These are phyloP conservation scores for Heliconius hortense DNA, from an alignment of 2,888 invertebrate species.

Conservation along the genomic window DNA sequence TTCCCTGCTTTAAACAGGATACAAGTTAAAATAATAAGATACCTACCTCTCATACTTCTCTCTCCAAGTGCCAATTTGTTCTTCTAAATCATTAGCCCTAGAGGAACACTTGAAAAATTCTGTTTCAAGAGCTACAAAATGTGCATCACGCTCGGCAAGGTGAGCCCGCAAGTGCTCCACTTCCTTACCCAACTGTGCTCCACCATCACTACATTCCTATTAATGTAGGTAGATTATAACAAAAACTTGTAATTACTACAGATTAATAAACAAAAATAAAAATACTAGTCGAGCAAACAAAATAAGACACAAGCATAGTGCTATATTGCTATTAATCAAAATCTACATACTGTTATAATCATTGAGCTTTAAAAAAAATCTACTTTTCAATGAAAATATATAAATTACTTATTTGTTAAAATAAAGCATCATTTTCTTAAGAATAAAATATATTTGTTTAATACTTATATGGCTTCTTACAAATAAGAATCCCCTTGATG, in stretches of 20 bases:
- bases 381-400: conserved; percentile 9
- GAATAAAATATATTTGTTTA: conserved; percentile 38
- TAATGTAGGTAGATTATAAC: conserved; percentile 55
- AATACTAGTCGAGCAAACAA: conserved; percentile 28
- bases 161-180: conserved; percentile 93
- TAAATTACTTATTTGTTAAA: background rate
- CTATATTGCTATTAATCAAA: conserved; percentile 38
- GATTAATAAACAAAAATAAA: conserved; percentile 1
- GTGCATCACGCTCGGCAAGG: conserved; percentile 89
- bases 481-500: conserved; percentile 46
- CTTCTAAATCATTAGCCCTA: conserved; percentile 89
- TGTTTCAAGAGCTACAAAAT: conserved; percentile 92
- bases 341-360: conserved; percentile 8
- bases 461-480: conserved; percentile 37
- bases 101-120: conserved; percentile 91
- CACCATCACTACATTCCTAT: conserved; percentile 73
- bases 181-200: conserved; percentile 90
- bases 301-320: conserved; percentile 56
- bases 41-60: conserved; percentile 93
- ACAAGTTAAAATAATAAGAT: background rate
- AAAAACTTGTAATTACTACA: conserved; percentile 47
- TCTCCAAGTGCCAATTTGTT: conserved; percentile 92
- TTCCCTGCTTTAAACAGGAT: background rate
- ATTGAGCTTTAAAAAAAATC: conserved; percentile 17
- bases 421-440: conserved; percentile 9